Conservation (phyloP, 2,797 vertebrate species). For the Otolemur crassicaudatus region DNA sequence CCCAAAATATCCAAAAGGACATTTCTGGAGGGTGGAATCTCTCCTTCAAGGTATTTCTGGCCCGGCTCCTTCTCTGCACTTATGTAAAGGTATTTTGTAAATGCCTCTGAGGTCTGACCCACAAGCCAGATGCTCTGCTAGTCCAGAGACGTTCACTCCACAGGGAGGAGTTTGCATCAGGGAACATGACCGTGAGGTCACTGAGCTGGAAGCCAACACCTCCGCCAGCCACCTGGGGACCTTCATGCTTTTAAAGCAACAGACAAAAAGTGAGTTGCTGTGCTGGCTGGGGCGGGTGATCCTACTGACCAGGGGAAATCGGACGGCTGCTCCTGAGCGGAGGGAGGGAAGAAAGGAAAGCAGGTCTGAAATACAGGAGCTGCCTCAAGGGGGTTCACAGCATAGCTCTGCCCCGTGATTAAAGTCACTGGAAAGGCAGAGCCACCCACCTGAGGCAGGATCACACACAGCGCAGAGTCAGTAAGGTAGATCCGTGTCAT, state of each 20-base stretch:
- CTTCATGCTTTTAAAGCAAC: background rate
- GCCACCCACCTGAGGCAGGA: background rate
- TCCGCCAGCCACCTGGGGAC: accelerated
- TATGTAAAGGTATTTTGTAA: no score
- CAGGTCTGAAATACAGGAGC: background rate
- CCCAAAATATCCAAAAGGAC: background rate
- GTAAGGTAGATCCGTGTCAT: background rate
- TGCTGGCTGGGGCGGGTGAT: accelerated
- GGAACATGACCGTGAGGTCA: background rate
- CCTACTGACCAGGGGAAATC: background rate
- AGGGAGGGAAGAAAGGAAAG: no score
- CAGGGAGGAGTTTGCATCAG: background rate
- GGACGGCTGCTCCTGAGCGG: background rate
- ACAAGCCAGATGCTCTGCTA: background rate
- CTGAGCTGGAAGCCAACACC: background rate
- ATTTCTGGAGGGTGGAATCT: background rate
- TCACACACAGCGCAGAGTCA: background rate
- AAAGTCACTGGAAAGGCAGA: background rate
- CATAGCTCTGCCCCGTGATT: background rate
- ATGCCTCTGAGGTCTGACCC: background rate
- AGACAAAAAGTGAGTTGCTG: background rate
- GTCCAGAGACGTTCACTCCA: background rate
- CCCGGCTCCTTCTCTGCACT: background rate
- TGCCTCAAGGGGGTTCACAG: background rate
- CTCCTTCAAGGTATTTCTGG: background rate